Evolutionary conservation across 2,888 invertebrate species (phyloP), one percentile per base, ranked within the genome.

Genomic region (Archips crataeganus): DNA sequence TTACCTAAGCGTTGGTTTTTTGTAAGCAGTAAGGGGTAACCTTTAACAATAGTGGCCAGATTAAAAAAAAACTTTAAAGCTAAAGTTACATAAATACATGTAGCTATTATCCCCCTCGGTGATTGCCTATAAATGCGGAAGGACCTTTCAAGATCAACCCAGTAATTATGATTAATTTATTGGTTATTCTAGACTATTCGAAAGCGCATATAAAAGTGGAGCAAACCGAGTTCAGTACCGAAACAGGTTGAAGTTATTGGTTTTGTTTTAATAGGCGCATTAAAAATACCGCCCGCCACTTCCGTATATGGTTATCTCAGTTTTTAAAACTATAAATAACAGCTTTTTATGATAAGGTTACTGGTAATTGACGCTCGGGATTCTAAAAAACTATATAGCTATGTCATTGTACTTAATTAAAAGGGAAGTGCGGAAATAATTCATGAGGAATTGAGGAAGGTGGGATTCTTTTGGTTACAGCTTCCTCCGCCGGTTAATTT

Each of bases 221-320:
- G 74, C 70, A 70, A 60, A 70, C 70, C 23, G 15, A 62, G 59
- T 62, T 68, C 68, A 49, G 10, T 34, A 13, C 32, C n/a, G 51
- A 36, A 70, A 74, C 74, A 45, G 74, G 74, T 74, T 74, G 59
- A 10, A 36, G 15, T 39, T n/a, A 39, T 68, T 65, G 63, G 15
- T 60, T 23, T 74, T 69, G 59, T 63, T 70, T 51, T 65, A 70
- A 74, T 65, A 39, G 51, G 11, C n/a, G n/a, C 59, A 45, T 74
- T 70, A 68, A 15, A 39, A 15, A 39, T 67, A 62, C 49, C 32
- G 34, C 10, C 15, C 51, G 54, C 42, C 51, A 23, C 74, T 74
- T 74, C 74, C 74, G 64, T 74, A 65, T 65, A 69, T 60, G 47
- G 74, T 64, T 65, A 65, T 74, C 57, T 49, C 51, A 34, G 71